Conservation (phyloP, 2,113 vertebrate species). For the Cottus gobio region DNA sequence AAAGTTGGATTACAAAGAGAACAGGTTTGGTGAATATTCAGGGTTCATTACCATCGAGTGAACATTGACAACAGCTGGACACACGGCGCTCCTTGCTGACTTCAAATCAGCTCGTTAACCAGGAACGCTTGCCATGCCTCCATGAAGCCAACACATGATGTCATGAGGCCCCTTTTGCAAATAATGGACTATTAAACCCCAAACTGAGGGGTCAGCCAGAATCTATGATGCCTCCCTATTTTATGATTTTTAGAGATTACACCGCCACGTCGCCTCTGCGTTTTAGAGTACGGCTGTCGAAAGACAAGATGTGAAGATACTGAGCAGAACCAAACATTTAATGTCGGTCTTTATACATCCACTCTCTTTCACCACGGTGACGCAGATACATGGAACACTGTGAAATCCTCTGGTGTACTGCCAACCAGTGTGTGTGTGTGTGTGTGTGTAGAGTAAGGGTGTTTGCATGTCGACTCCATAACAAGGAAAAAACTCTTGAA, state of each 20-base stretch:
- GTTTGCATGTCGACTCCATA: slow-evolving; percentile 22
- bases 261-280: background rate
- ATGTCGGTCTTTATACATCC: slow-evolving; percentile 56
- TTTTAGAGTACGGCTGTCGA: slow-evolving; percentile 1
- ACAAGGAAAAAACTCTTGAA: slow-evolving; percentile 24
- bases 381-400: slow-evolving; percentile 52
- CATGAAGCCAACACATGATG: slow-evolving; percentile 55
- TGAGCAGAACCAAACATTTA: slow-evolving; percentile 60
- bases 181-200: slow-evolving; percentile 54
- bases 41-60: background rate
- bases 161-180: slow-evolving; percentile 59
- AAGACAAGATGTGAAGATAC: slow-evolving; percentile 40
- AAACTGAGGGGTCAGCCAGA: slow-evolving; percentile 34
- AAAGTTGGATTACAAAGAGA: background rate
- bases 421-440: slow-evolving; percentile 23
- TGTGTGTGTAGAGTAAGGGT: slow-evolving; percentile 1
- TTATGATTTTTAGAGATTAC: slow-evolving; percentile 41
- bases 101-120: slow-evolving; percentile 63
- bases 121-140: slow-evolving; percentile 56
- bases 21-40: background rate
- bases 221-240: slow-evolving; percentile 30
- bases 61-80: slow-evolving; percentile 35
- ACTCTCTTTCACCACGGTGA: slow-evolving; percentile 59
- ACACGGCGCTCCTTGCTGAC: slow-evolving; percentile 24
- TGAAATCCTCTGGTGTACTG: slow-evolving; percentile 47